Percentiles rank a stretch among this genome's conserved stretches.
phyloP scores from a whole-genome alignment of 2,888 invertebrate species.

The Lepidocyrtinus sp. region DNA sequence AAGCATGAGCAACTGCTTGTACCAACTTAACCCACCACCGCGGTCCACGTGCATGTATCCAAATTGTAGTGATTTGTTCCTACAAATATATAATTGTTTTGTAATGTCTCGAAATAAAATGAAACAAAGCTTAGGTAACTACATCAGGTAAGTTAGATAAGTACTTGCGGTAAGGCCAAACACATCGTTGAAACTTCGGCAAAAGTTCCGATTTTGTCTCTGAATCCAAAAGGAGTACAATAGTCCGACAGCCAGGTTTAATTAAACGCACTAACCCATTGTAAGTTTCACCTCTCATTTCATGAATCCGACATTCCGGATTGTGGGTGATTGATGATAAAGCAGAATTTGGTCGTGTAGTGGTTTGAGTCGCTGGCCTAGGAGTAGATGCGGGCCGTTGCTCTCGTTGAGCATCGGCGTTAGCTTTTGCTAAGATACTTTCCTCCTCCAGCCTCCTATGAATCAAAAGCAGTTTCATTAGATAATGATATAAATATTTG shows the following conservation, averaged over 20 bases:
- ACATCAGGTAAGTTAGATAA: slow-evolving; percentile 71
- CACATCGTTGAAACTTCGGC: slow-evolving; percentile 91
- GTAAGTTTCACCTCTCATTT: slow-evolving; percentile 94
- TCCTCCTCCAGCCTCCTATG: slow-evolving; percentile 65
- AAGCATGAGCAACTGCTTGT: slow-evolving; percentile 88
- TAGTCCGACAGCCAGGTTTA: slow-evolving; percentile 95
- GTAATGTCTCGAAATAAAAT: no score
- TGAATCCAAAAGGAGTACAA: slow-evolving; percentile 90
- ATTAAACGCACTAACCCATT: slow-evolving; percentile 92
- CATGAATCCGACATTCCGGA: slow-evolving; percentile 88
- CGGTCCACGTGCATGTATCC: slow-evolving; percentile 94
- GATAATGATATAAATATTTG: not conserved
- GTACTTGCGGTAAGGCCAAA: slow-evolving; percentile 97
- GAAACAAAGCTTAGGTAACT: no score
- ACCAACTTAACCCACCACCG: slow-evolving; percentile 88
- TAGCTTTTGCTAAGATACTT: slow-evolving; percentile 68
- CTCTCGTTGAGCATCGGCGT: slow-evolving; percentile 62
- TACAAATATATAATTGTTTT: slow-evolving; percentile 72
- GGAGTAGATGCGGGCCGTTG: slow-evolving; percentile 50
- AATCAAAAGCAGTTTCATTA: not conserved
- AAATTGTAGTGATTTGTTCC: slow-evolving; percentile 97
- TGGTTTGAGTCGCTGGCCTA: slow-evolving; percentile 43
- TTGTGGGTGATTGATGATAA: slow-evolving; percentile 70
- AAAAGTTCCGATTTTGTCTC: slow-evolving; percentile 89
- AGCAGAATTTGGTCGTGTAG: slow-evolving; percentile 42